phyloP scores from a whole-genome alignment of 1,140 invertebrate genomes.

The Chymomyza costata region DNA sequence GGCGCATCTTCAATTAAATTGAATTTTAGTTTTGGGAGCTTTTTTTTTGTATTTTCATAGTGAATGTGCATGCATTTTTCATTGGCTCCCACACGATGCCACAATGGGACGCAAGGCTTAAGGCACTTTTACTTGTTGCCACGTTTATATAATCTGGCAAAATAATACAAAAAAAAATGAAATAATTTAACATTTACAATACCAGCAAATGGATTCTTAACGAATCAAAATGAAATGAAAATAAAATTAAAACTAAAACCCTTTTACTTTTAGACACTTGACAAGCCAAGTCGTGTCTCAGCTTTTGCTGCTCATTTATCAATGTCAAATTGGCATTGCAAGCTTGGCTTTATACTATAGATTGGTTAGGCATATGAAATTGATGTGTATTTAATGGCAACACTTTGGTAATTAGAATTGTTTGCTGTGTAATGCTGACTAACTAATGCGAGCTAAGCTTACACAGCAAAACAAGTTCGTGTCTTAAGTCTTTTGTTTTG shows the following conservation, averaged over 20 bases:
- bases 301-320: constrained; percentile 52
- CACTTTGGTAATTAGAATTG: constrained; percentile 58
- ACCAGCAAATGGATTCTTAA: constrained; percentile 46
- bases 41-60: too few species aligned
- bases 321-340: constrained; percentile 56
- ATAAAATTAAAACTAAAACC: too few species aligned
- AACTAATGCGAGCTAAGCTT: constrained; percentile 11
- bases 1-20: constrained; percentile 69
- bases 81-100: constrained; percentile 66
- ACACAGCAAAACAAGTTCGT: constrained; percentile 14
- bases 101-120: constrained; percentile 71
- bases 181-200: constrained; percentile 49
- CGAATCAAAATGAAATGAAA: too few species aligned
- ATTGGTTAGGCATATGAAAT: constrained; percentile 39
- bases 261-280: too few species aligned
- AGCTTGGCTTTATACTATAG: too few species aligned
- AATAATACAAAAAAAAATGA: constrained; percentile 59
- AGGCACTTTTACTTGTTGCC: constrained; percentile 58
- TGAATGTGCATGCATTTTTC: constrained; percentile 53
- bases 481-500: constrained; percentile 31
- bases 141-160: constrained; percentile 62
- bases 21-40: constrained; percentile 57
- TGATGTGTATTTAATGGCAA: constrained; percentile 66
- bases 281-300: constrained; percentile 55
- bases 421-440: constrained; percentile 57